A percentile compares a stretch with the other conserved stretches of the same genome.
Evolutionary conservation across 2,888 invertebrate genomes (phyloP).

Genomic region (Volucella bombylans): DNA sequence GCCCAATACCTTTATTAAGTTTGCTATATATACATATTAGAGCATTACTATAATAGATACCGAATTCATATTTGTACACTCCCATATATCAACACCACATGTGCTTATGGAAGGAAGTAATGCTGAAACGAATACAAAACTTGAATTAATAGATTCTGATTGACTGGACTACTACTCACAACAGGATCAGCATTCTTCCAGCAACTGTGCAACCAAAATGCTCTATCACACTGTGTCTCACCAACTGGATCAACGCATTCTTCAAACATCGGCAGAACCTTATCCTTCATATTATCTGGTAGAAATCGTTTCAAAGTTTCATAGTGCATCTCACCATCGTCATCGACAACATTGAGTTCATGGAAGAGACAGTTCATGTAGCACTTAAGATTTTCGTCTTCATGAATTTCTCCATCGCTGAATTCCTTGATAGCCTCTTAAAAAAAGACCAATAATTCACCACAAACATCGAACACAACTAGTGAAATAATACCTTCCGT

Average conservation of each 20-base stretch:
- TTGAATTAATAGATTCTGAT: background rate
- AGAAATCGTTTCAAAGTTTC: conserved; percentile 75
- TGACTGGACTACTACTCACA: conserved; percentile 58
- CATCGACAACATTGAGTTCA: conserved; percentile 75
- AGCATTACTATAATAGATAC: no score
- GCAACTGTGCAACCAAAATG: conserved; percentile 77
- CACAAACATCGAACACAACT: background rate
- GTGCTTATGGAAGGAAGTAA: conserved; percentile 66
- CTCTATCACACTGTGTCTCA: conserved; percentile 76
- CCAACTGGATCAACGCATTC: conserved; percentile 76
- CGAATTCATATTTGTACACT: no score
- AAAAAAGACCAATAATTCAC: background rate
- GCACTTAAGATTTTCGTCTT: conserved; percentile 77
- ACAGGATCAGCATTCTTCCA: conserved; percentile 77
- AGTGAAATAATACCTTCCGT: conserved; percentile 73
- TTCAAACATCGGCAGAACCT: conserved; percentile 75
- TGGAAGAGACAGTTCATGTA: conserved; percentile 78
- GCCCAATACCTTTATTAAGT: no score
- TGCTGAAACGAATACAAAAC: conserved; percentile 53
- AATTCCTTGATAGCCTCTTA: conserved; percentile 76
- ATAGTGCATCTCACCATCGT: conserved; percentile 76
- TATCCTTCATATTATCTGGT: conserved; percentile 75
- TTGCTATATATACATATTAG: no score
- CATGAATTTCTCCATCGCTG: conserved; percentile 77
- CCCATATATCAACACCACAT: no score